Evolutionary conservation across 2,797 vertebrate genomes (phyloP), one percentile per base, ranked within the genome.

Genomic region (Nasua narica): DNA sequence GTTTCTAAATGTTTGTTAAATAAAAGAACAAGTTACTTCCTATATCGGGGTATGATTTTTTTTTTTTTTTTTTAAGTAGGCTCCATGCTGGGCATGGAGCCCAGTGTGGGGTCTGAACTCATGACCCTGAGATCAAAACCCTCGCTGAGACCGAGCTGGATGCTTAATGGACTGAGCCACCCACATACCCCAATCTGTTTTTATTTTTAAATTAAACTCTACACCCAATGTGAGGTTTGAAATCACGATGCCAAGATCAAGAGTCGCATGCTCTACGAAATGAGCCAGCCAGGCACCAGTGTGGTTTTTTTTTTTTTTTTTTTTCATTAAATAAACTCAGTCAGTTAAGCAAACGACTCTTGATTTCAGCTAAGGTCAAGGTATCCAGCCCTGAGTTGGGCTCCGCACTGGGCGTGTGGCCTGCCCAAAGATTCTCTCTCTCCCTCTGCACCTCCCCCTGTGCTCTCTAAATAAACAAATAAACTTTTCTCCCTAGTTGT

Each of bases 1-100:
- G n/a, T 58, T 93, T 94, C 54, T 94, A 79, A 89, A 82, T 74
- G 54, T 82, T 56, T 87, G 37, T 40, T 87, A 37, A 92, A 13
- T 92, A 91, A 95, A 94, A 92, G 32, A 91, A 85, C 21, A 7
- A 86, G 3, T 81, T 82, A 76, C 21, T 62, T 87, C 91, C n/a
- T 78, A 46, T 85, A 54, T 67, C 21, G 96, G 52, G 56, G 48
- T 0, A 70, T 40, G 37, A 87, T 37, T 81, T 83, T 3, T n/a
- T 56, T 52, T 43, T 84, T 82, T 5, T 56, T 50, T 81, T 76
- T 54, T 65, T 16, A 65, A 65, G 21, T 70, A 60, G 58, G 58
- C 58, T 60, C 58, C 58, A 60, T 4, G 12, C 27, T 5, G 2
- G 14, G 58, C 12, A 60, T 60, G 58, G 58, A 14, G 58, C 56